Evolutionary conservation across 2,113 vertebrate species (phyloP).

Genomic region (Machaerirhynchus nigripectus): DNA sequence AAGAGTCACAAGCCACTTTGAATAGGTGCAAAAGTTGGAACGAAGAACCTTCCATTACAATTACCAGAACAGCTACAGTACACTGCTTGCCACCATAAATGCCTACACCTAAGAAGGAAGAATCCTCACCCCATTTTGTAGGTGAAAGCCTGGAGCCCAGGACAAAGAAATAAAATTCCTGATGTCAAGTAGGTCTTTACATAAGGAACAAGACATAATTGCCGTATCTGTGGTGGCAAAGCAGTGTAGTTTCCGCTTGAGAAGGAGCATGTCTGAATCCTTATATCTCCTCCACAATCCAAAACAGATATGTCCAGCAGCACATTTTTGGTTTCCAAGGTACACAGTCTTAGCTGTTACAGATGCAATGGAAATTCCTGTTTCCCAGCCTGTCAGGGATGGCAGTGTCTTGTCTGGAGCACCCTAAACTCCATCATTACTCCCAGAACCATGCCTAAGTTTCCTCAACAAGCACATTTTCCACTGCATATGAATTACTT

Average conservation of each 20-base stretch:
- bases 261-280: background rate
- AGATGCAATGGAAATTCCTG: background rate
- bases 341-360: background rate
- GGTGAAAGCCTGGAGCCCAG: background rate
- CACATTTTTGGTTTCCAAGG: background rate
- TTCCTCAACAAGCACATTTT: background rate
- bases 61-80: background rate
- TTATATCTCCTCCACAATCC: background rate
- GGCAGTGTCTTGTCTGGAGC: background rate
- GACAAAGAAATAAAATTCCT: background rate
- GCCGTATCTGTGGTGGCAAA: background rate
- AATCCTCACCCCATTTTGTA: background rate
- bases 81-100: background rate
- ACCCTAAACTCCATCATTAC: background rate
- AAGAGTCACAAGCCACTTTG: background rate
- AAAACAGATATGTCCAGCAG: background rate
- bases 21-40: slow-evolving; percentile 4
- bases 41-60: background rate
- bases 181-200: background rate
- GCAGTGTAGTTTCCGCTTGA: background rate
- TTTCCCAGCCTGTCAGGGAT: background rate
- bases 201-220: background rate
- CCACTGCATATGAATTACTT: background rate
- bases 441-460: background rate
- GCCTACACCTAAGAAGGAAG: background rate